Percentiles rank a stretch among this genome's conserved stretches.
These are phyloP conservation scores for Rhagophthalmus giganteus DNA, from an alignment of 2,888 invertebrate species.

Conservation along the genomic window DNA sequence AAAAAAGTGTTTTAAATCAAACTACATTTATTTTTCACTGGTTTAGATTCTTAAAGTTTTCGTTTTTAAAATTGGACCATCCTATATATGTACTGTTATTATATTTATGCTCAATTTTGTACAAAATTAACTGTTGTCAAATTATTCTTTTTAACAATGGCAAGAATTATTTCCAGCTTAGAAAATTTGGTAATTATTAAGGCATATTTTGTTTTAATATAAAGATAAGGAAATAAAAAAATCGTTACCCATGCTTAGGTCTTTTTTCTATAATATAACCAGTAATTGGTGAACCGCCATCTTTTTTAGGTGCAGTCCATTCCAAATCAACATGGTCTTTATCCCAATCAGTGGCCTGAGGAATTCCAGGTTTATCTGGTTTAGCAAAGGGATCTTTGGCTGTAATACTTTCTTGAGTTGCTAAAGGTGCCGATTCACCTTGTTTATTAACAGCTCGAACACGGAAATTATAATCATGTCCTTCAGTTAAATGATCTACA, in stretches of 20 bases:
- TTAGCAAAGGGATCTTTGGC: slow-evolving; percentile 93
- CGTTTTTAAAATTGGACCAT: too few species aligned
- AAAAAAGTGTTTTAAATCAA: too few species aligned
- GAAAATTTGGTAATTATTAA: too few species aligned
- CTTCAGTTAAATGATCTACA: slow-evolving; percentile 88
- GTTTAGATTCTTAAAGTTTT: too few species aligned
- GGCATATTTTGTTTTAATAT: too few species aligned
- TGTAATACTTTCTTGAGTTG: slow-evolving; percentile 80
- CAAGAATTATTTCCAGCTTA: too few species aligned
- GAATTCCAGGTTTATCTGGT: slow-evolving; percentile 91
- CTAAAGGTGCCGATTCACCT: slow-evolving; percentile 85
- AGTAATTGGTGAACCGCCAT: slow-evolving; percentile 89
- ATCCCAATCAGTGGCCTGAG: slow-evolving; percentile 91
- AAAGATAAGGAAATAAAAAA: too few species aligned
- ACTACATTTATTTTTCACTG: too few species aligned
- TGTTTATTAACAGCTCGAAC: slow-evolving; percentile 92
- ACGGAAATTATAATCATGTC: slow-evolving; percentile 93
- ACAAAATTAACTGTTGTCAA: too few species aligned
- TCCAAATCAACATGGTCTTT: slow-evolving; percentile 94
- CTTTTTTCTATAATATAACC: slow-evolving; percentile 87
- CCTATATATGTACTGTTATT: slow-evolving; percentile 30
- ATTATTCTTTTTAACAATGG: too few species aligned
- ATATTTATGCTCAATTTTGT: too few species aligned
- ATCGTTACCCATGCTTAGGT: slow-evolving; percentile 77
- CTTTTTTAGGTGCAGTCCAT: slow-evolving; percentile 94